A percentile compares a stretch with the other conserved stretches of the same genome.
These are phyloP conservation scores for Pemphredon lugubris DNA, from an alignment of 2,888 invertebrate genomes.

Conservation along the genomic window DNA sequence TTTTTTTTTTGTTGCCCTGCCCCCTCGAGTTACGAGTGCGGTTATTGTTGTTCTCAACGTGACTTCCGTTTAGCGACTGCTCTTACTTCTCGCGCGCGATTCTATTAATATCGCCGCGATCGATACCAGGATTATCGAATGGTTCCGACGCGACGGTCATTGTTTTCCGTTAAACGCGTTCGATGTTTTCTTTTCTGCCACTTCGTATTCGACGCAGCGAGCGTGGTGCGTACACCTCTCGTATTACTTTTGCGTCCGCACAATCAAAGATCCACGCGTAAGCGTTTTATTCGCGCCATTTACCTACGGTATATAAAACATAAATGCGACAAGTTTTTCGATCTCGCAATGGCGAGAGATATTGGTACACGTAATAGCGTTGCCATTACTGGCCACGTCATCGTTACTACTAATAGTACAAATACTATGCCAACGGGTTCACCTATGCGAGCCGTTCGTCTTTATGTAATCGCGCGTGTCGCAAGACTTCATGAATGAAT, in stretches of 20 bases:
- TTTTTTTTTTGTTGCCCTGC: not conserved
- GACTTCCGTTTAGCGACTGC: not conserved
- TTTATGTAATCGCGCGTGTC: constrained; percentile 77
- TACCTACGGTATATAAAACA: no score
- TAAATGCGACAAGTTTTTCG: no score
- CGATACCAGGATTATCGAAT: no score
- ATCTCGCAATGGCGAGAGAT: no score
- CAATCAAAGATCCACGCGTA: no score
- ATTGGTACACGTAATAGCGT: no score
- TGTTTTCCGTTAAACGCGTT: not conserved
- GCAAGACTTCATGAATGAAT: constrained; percentile 77
- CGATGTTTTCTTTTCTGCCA: not conserved
- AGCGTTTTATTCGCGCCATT: no score
- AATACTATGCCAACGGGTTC: constrained; percentile 39
- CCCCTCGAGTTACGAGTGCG: not conserved
- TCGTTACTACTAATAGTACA: not conserved
- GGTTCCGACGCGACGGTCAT: not conserved
- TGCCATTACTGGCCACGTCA: not conserved
- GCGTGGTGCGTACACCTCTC: not conserved
- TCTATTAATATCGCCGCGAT: no score
- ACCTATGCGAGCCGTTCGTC: constrained; percentile 51
- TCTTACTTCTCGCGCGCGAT: no score
- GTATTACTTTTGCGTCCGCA: constrained; percentile 1
- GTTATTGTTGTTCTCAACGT: not conserved
- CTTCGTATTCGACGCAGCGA: no score